Evolutionary conservation across 1,140 invertebrate genomes (phyloP), one percentile per base, ranked within the genome.

Genomic region (Brachionus koreanus): DNA sequence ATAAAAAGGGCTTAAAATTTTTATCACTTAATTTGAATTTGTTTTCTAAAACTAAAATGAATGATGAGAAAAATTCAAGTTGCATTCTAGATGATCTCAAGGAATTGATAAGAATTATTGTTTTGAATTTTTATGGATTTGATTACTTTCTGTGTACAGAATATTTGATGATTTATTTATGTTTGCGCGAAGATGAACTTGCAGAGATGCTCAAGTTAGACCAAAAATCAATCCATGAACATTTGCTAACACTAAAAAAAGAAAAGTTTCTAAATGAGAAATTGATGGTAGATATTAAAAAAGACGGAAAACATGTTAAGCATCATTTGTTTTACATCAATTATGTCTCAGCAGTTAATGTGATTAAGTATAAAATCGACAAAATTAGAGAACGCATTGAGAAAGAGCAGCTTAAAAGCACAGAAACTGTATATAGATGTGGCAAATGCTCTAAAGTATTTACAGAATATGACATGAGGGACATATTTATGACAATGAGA

Each of bases 401-500:
- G 42, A 42, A 42, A 19, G 76, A 79, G 33, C 10, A 79, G 2
- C 19, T 42, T n/a, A 29, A 79, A 61, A 16, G 19, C n/a, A 61
- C 49, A 33, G 10, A 43, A 49, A 19, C 49, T 19, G 16, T 42
- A 43, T 79, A 61, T 23, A 29, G 35, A 16, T 79, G 76, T 63
- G 9, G 10, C n/a, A 61, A 39, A 10, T 79, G 76, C 25, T 25
- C 10, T 7, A 39, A 61, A 61, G 13, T 43, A 10, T 79, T 33
- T 5, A 61, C 29, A 16, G 76, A 79, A 39, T 65, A 16, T 37
- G 76, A 79, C 25, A 23, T 79, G 35, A 79, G 57, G 43, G 76
- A 79, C 5, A 61, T 79, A 35, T 79, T 79, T 25, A 19, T 79
- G 19, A 79, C 76, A 29, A 79, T 79, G 76, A 79, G 19, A 79